Evolutionary conservation across 2,797 vertebrate genomes (phyloP), one percentile per base, ranked within the genome.

Genomic region (Astyanax mexicanus): DNA sequence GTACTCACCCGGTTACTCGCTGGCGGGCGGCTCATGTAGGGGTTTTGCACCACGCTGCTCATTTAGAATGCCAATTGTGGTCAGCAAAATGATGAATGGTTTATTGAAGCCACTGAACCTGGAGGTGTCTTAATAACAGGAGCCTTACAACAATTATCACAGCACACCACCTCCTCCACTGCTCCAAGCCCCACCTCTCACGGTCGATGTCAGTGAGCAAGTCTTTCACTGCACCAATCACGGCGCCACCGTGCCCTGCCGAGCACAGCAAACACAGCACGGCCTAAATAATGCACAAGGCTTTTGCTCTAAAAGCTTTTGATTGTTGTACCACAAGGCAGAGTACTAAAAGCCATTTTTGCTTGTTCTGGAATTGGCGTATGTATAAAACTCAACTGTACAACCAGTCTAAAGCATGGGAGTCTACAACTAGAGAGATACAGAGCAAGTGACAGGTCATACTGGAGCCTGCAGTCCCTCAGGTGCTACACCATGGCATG

Each of bases 211-310:
- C 75, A 84, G 89, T 87, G 68, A 91, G 9, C 84, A 29, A 81
- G 86, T 17, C 87, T 92, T 62, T 79, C 64, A 62, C 94, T 93
- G 94, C 87, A 85, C 83, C 89, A 87, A 90, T 92, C 90, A 92
- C 84, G 85, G 85, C 51, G 61, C 54, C 78, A 84, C 81, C 86
- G 85, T 90, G 88, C 89, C 82, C 74, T 51, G 89, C 72, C 86
- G 88, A 89, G 78, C 80, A 80, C 80, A 84, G 83, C 84, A 87
- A 87, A 88, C 89, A 84, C 88, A 83, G 80, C 85, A 78, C 81
- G 83, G 49, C 52, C 83, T 98, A 90, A 98, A 98, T 97, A 92
- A 98, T 98, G 97, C 88, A 98, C 84, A 84, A 85, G 0, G 77
- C 83, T 85, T 88, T 90, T 84, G 76, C 81, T 79, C 92, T 95